Base-by-base conservation (phyloP, 2,888 invertebrate genomes). In the Cerastis rubricosa region DNA sequence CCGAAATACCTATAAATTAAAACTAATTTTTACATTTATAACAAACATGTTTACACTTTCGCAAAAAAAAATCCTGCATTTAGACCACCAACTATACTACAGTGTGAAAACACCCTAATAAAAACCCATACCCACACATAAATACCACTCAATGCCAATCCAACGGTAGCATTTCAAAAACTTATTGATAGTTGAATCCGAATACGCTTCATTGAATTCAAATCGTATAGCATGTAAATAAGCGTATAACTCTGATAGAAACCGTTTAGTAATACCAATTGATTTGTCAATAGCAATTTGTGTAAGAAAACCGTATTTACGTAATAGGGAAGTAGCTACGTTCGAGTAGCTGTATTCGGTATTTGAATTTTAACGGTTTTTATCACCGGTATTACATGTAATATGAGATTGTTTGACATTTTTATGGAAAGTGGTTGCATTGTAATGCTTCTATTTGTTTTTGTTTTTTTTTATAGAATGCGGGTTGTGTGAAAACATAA, bases 231-330 rank as follows among this genome's bases (percentile, higher is more conserved):
- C 69, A 82, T 84, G 87, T 83, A 81, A 90, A 90, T 89, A 80
- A 70, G 70, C 70, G 3, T 35, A 68, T 67, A 71, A 45, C 73
- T 76, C 84, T 74, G 83, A 85, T 89, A 84, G 85, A 83, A 85
- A 90, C 86, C 82, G 85, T 85, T 84, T 85, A 78, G 84, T 76
- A 85, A 84, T 83, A 82, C 81, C 88, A 87, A 90, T 91, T 90
- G 87, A 85, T 88, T 87, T 89, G 88, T 89, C 90, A 89, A 81
- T 84, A 75, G 71, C 73, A 73, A 84, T 85, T 88, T 74, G 84
- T 81, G 76, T 73, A 69, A 71, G 81, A 74, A 84, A 74, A 84
- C 57, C 47, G 45, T 68, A 43, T 74, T 83, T 77, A 79, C 85
- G 75, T 81, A 79, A 81, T 87, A 86, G 80, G 84, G 89, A 87